Conservation (phyloP, 1,140 invertebrate species). For the Diuraphis noxia region DNA sequence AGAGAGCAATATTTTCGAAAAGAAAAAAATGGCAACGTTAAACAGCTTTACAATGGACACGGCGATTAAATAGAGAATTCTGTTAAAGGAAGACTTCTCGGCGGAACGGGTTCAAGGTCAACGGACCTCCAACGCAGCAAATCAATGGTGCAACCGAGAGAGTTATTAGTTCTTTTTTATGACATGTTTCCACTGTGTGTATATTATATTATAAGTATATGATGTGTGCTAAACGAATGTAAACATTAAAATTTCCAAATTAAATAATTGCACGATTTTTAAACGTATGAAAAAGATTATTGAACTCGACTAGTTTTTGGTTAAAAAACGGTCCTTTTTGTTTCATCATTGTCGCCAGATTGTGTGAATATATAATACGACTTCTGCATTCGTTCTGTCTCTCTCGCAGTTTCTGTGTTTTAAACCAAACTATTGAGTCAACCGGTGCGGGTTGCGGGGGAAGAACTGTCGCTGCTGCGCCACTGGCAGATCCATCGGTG, state of each 20-base stretch:
- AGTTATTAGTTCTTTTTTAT: constrained; percentile 50
- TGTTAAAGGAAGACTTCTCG: constrained; percentile 49
- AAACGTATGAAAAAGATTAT: constrained; percentile 37
- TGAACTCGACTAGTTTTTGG: constrained; percentile 43
- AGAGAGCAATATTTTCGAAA: background rate
- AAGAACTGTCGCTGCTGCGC: background rate
- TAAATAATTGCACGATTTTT: constrained; percentile 34
- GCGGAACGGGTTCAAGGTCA: constrained; percentile 53
- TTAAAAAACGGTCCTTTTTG: constrained; percentile 39
- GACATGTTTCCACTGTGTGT: constrained; percentile 40
- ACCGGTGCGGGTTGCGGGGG: background rate
- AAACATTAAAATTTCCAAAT: constrained; percentile 5
- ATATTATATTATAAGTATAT: background rate
- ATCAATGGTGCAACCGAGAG: constrained; percentile 46
- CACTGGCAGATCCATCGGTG: constrained; percentile 36
- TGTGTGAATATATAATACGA: constrained; percentile 37
- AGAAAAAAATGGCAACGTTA: constrained; percentile 47
- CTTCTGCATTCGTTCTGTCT: background rate
- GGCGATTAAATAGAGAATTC: constrained; percentile 50
- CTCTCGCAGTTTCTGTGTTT: background rate
- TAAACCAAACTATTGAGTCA: background rate
- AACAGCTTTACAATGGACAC: constrained; percentile 31
- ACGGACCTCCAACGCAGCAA: constrained; percentile 53
- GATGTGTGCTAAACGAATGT: background rate
- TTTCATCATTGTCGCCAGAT: constrained; percentile 43